Evolutionary conservation across 2,888 invertebrate species (phyloP), one percentile per base, ranked within the genome.

Genomic region (Beris chalybata): DNA sequence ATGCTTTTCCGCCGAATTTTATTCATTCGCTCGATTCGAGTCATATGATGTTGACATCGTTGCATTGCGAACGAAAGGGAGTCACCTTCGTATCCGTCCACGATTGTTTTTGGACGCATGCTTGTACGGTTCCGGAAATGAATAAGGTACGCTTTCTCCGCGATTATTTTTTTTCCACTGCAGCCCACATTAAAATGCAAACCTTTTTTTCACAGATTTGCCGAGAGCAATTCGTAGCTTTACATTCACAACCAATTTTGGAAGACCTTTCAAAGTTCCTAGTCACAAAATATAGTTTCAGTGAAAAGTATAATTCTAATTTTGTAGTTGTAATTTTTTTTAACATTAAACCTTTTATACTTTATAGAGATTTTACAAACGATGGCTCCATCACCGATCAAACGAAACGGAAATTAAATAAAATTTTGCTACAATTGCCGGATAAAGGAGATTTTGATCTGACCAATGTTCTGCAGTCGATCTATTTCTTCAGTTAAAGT

Each of bases 31-130:
- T 99, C 77, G 99, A 99, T 83, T 96, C 98, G 61, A 89, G 91
- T 75, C 99, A 99, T 82, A 99, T 99, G 99, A 98, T 99, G 97
- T 85, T 99, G 70, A 99, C 99, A 3, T 92, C 97, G 7, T 83
- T 99, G 73, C 85, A 89, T 81, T 93, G 94, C 76, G 91, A 92
- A 80, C 85, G 90, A 38, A 83, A 83, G 5, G 94, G 90, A 1
- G 84, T 97, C 64, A 91, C 93, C 52, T 99, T 95, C 83, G 93
- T 95, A 5, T 97, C 98, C 0, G 97, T 99, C 29, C 99, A 99
- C 81, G 99, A 99, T 82, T 99, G 98, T 79, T 99, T 90, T 83
- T 99, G 99, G 99, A 99, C 99, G 1, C 99, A 99, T 81, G 90
- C 98, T 0, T 85, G 86, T 72, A 87, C 90, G 43, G 93, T 97